Evolutionary conservation across 1,140 invertebrate genomes (phyloP), one percentile per base, ranked within the genome.

Genomic region (Eumeta japonica): DNA sequence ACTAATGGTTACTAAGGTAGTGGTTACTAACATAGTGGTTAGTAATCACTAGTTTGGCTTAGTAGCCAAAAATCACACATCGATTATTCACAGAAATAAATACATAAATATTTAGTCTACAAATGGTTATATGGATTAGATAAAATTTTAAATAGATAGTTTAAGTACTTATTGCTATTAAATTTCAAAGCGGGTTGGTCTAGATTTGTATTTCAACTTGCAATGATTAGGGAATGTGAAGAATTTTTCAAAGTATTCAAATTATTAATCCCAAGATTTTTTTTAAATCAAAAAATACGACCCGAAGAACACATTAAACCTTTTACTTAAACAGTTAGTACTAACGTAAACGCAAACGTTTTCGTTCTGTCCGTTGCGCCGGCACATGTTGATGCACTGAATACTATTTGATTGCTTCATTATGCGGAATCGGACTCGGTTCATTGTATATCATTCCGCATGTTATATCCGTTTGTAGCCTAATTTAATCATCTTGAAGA

Each of bases 361-460:
- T 45, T 19, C 49, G 48, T 58, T 55, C 28, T 16, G 39, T 50
- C 42, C 45, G 39, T 45, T 41, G 41, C 31, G 41, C 40, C 48
- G 37, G 47, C 50, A 58, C 48, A 50, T 41, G 41, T 37, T 19
- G 43, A 37, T 56, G 60, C 57, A 61, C 64, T 61, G 60, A 16
- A 16, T 35, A 35, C 27, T 29, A 29, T 35, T 35, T 65, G 62
- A 68, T 71, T 68, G 68, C 57, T 68, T 73, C 59, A 73, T 73
- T 71, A 73, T 71, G 55, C 64, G 52, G 43, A 56, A 53, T 59
- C 50, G 55, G 56, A 50, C 43, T 56, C 44, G 38, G 53, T 58
- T 68, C 62, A 60, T 62, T 71, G 62, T 70, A 65, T 73, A 71
- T 71, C 66, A 71, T 73, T 73, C 67, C 54, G 64, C 60, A 70